Base-by-base conservation (phyloP, 2,888 invertebrate genomes). In the Zygaena filipendulae region DNA sequence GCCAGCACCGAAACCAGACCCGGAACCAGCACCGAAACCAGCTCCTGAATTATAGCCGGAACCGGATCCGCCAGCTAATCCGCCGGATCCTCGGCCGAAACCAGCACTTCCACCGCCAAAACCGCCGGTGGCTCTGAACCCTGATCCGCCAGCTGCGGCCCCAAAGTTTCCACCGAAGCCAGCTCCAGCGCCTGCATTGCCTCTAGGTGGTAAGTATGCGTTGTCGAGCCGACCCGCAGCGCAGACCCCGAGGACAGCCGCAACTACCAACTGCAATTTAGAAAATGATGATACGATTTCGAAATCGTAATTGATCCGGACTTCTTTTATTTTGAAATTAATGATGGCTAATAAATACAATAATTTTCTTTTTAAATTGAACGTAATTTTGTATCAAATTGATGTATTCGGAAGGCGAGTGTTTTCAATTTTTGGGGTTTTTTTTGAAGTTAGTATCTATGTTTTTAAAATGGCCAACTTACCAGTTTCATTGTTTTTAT, bases 401-500 rank as follows among this genome's bases (percentile, higher is more conserved):
- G n/a, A n/a, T n/a, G n/a, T n/a, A n/a, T n/a, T n/a, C n/a, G n/a
- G n/a, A n/a, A n/a, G n/a, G n/a, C n/a, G n/a, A n/a, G n/a, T n/a
- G n/a, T n/a, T n/a, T n/a, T n/a, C n/a, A n/a, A n/a, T n/a, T n/a
- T n/a, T n/a, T n/a, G n/a, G n/a, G n/a, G n/a, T n/a, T n/a, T n/a
- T n/a, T n/a, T n/a, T n/a, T n/a, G n/a, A n/a, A n/a, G n/a, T n/a
- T n/a, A n/a, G n/a, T n/a, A n/a, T n/a, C n/a, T n/a, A n/a, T n/a
- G n/a, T n/a, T n/a, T n/a, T n/a, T n/a, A n/a, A n/a, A n/a, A n/a
- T n/a, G n/a, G n/a, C n/a, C n/a, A n/a, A 74, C 77, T 75, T 51
- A 79, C 77, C 77, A 79, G 59, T 67, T 79, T 79, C 77, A 79
- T 77, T 50, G 45, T 63, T n/a, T n/a, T n/a, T n/a, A n/a, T n/a